Percentiles rank a stretch among this genome's conserved stretches.
These are phyloP conservation scores for Phymatocera aterrima DNA, from an alignment of 2,888 invertebrate species.

Conservation along the genomic window DNA sequence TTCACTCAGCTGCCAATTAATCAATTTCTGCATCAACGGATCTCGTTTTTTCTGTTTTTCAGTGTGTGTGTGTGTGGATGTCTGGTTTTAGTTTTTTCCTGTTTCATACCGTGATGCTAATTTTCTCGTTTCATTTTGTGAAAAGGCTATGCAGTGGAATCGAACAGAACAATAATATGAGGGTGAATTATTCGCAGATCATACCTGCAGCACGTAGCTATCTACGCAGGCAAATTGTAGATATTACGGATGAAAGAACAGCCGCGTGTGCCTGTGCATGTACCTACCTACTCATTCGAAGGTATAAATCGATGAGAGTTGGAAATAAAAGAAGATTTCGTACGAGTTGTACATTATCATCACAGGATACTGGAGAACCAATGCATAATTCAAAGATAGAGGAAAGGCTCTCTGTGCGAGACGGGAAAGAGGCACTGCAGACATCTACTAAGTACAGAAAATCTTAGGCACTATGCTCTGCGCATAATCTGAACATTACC, in stretches of 20 bases:
- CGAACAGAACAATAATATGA: not conserved
- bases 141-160: not conserved
- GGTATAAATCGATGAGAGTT: slow-evolving; percentile 2
- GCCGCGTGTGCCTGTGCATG: not conserved
- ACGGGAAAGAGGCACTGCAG: not conserved
- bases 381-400: slow-evolving; percentile 30
- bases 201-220: not conserved
- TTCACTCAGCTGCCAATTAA: not conserved
- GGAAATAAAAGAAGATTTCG: not conserved
- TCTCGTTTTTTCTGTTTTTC: not conserved
- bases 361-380: not conserved
- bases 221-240: not conserved
- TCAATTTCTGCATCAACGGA: slow-evolving; percentile 4
- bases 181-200: not conserved
- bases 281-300: not conserved
- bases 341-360: not conserved
- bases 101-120: not conserved
- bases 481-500: slow-evolving; percentile 19
- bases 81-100: not conserved
- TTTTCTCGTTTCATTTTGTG: slow-evolving; percentile 15
- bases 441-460: not conserved
- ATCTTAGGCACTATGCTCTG: slow-evolving; percentile 6
- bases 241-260: not conserved
- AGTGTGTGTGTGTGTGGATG: not conserved
- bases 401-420: not conserved